Base-by-base conservation (phyloP, 2,888 invertebrate genomes). In the Eupithecia dodoneata region DNA sequence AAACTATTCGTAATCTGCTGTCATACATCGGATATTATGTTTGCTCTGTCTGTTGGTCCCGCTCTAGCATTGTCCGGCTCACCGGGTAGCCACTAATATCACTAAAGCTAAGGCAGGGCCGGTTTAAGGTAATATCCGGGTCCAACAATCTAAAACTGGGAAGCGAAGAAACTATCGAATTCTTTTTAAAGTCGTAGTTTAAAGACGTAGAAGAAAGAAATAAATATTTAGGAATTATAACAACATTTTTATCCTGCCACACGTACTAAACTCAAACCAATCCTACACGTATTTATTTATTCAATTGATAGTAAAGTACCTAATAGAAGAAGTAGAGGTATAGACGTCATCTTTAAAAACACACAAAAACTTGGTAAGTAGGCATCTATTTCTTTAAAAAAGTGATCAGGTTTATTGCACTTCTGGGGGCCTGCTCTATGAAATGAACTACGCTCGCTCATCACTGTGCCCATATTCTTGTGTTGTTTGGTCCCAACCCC, bases 11-110 rank as follows among this genome's bases (percentile, higher is more conserved):
- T 87, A 87, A 89, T 88, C 87, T 87, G 83, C 81, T 85, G 81
- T 85, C 85, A 89, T 87, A 85, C 86, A 85, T 87, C 85, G 85
- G 88, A 90, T 91, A 91, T 89, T 91, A 86, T 89, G 91, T 91
- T 91, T 90, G 88, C 88, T 83, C 83, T 83, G 83, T 80, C 83
- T 81, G 84, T 77, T 78, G 74, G 79, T 80, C 82, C 73, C 80
- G 77, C 79, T 80, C 76, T 9, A 66, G 30, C 84, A 84, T 87
- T 83, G 86, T 88, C 86, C 87, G 79, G 83, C 83, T 83, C 80
- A 79, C 80, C 82, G 83, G 80, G 86, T 86, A 87, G 65, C 85
- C 80, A 84, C 87, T 87, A 86, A 88, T 88, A 88, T 88, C 85
- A 87, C 86, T 86, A 85, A 87, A 87, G 85, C 85, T 81, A 81